These are phyloP conservation scores for Pilophorus perplexus DNA, from an alignment of 2,888 invertebrate genomes.

Conservation along the genomic window DNA sequence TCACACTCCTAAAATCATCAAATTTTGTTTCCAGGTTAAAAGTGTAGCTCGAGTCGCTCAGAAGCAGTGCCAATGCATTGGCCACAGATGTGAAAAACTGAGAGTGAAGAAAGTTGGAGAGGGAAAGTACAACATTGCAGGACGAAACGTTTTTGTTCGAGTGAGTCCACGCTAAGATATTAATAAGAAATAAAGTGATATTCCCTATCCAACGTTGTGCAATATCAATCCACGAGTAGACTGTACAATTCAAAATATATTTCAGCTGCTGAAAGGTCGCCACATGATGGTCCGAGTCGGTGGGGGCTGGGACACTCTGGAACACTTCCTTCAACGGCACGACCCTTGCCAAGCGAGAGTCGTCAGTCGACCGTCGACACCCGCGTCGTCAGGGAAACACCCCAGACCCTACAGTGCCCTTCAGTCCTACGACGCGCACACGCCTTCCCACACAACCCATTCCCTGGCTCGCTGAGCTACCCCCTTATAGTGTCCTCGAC, in stretches of 20 bases:
- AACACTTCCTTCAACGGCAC: slow-evolving; percentile 85
- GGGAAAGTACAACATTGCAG: slow-evolving; percentile 82
- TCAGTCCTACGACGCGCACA: slow-evolving; percentile 42
- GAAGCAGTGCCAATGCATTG: slow-evolving; percentile 70
- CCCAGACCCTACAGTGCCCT: slow-evolving; percentile 43
- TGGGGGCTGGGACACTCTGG: slow-evolving; percentile 91
- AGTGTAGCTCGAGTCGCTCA: slow-evolving; percentile 69
- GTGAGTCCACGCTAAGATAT: too few relatives aligned
- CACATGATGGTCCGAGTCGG: slow-evolving; percentile 96
- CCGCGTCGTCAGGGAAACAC: slow-evolving; percentile 49
- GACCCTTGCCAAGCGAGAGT: slow-evolving; percentile 75
- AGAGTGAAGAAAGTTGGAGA: slow-evolving; percentile 79
- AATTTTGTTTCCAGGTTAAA: slow-evolving; percentile 57
- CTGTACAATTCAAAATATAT: too few relatives aligned
- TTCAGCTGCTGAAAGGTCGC: slow-evolving; percentile 80
- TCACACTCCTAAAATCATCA: slow-evolving; percentile 33
- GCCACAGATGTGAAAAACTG: slow-evolving; percentile 68
- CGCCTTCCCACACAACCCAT: slow-evolving; percentile 27
- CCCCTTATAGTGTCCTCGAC: too few relatives aligned
- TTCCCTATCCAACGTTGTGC: too few relatives aligned
- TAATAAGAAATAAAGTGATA: too few relatives aligned
- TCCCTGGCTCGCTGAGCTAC: slow-evolving; percentile 35
- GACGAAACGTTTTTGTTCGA: slow-evolving; percentile 81
- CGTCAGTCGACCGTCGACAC: slow-evolving; percentile 49
- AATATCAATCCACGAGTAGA: too few relatives aligned